Percentiles rank a stretch among this genome's conserved stretches.
Conservation (phyloP, 2,797 vertebrate genomes). For the Tenualosa ilisha region DNA sequence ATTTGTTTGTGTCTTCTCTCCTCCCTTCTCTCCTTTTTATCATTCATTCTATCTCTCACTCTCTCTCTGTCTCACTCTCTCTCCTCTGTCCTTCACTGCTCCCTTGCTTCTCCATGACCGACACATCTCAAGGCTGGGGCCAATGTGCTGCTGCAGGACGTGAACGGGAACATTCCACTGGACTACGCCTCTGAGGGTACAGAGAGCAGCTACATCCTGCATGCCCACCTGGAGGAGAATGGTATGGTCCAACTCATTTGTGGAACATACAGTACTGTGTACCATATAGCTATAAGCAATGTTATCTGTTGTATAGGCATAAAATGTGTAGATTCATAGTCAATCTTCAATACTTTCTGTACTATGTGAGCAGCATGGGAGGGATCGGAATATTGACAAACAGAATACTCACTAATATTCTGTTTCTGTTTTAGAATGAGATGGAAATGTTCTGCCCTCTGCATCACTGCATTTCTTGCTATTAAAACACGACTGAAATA, state of each 20-base stretch:
- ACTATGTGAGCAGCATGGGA: no score
- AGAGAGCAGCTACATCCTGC: constrained; percentile 85
- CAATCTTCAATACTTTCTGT: no score
- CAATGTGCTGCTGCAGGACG: constrained; percentile 89
- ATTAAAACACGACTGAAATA: no score
- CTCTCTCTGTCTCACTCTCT: neutral
- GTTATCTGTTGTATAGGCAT: no score
- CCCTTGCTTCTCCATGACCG: neutral
- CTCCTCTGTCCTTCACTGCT: constrained; percentile 17
- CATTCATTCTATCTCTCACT: neutral
- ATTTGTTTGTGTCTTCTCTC: constrained; percentile 48
- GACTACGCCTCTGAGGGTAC: constrained; percentile 89
- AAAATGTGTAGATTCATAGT: no score
- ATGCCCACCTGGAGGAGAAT: constrained; percentile 88
- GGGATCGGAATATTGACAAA: no score
- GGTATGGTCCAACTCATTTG: constrained; percentile 67
- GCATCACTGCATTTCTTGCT: no score
- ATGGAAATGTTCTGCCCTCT: no score
- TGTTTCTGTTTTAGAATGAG: no score
- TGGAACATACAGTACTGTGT: neutral
- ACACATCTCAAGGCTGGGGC: constrained; percentile 79
- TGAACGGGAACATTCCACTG: constrained; percentile 87
- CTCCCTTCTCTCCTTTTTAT: constrained; percentile 10
- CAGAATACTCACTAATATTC: no score
- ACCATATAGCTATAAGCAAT: no score